A percentile compares a stretch with the other conserved stretches of the same genome.
phyloP scores from a whole-genome alignment of 1,140 invertebrate genomes.

The Megalopta genalis region DNA sequence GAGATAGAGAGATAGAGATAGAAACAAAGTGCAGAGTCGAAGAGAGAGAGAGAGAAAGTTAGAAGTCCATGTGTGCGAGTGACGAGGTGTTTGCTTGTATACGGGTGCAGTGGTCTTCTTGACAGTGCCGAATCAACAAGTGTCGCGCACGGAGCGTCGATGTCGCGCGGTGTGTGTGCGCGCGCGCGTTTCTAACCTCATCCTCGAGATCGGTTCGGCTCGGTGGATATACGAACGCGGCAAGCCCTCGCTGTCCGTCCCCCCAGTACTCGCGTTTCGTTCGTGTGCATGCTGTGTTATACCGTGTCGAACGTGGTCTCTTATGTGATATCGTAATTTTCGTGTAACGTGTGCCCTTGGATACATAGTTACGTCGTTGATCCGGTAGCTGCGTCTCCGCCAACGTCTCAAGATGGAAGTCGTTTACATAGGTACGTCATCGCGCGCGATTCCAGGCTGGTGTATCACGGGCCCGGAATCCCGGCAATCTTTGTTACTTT shows the following conservation, averaged over 20 bases:
- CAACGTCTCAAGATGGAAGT: constrained; percentile 73
- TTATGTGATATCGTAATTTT: constrained; percentile 42
- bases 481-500: not conserved
- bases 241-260: not conserved
- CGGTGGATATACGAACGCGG: not conserved
- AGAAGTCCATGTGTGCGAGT: constrained; percentile 27
- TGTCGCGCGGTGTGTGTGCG: constrained; percentile 35
- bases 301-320: constrained; percentile 16
- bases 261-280: not conserved
- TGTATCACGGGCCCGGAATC: not conserved
- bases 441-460: not conserved
- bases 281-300: not conserved
- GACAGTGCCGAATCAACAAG: constrained; percentile 70
- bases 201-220: constrained; percentile 26
- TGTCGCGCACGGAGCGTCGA: constrained; percentile 52
- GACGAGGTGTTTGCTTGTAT: constrained; percentile 34
- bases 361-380: constrained; percentile 55
- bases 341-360: constrained; percentile 52
- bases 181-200: constrained; percentile 52
- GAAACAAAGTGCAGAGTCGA: constrained; percentile 24
- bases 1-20: not conserved
- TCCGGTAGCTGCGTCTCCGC: constrained; percentile 39
- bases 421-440: constrained; percentile 71
- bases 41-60: constrained; percentile 21
- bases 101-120: constrained; percentile 46